phyloP scores from a whole-genome alignment of 2,797 vertebrate species.

The Knipowitschia caucasica region DNA sequence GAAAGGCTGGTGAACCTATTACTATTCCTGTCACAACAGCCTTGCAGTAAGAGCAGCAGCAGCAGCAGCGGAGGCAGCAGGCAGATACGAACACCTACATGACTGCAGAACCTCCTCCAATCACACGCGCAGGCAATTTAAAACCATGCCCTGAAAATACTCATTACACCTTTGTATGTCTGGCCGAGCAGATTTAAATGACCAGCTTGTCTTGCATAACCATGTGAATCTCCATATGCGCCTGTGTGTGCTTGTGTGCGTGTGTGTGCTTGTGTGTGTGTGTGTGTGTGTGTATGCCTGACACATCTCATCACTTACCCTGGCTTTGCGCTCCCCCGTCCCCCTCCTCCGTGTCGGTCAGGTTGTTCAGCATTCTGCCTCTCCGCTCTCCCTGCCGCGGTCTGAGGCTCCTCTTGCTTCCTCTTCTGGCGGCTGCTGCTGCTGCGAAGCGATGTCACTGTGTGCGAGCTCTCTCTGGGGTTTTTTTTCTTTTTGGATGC shows the following conservation, averaged over 20 bases:
- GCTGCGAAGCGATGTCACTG: conserved; percentile 61
- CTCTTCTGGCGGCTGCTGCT: conserved; percentile 28
- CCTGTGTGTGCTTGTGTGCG: too few species aligned
- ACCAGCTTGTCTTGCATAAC: conserved; percentile 27
- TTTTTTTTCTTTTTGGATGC: conserved; percentile 36
- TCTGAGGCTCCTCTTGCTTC: not conserved
- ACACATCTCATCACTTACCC: conserved; percentile 86
- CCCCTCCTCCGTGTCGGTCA: conserved; percentile 94
- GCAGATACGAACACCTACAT: conserved; percentile 37
- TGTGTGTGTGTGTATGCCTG: conserved; percentile 13
- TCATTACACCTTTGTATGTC: conserved; percentile 11
- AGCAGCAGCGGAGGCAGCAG: conserved; percentile 46
- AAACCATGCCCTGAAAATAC: conserved; percentile 23
- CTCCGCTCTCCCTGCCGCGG: conserved; percentile 22
- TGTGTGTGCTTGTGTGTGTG: conserved; percentile 9
- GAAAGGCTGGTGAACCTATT: conserved; percentile 58
- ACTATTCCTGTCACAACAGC: conserved; percentile 79
- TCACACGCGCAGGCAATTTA: conserved; percentile 15
- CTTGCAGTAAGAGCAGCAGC: conserved; percentile 74
- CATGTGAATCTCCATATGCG: conserved; percentile 28
- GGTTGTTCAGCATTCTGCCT: conserved; percentile 94
- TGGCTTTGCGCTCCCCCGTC: conserved; percentile 89
- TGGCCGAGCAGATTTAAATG: conserved; percentile 27
- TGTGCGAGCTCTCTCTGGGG: conserved; percentile 42
- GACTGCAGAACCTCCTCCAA: conserved; percentile 20